Conservation (phyloP, 1,140 invertebrate genomes). For the Aphelinus certus region DNA sequence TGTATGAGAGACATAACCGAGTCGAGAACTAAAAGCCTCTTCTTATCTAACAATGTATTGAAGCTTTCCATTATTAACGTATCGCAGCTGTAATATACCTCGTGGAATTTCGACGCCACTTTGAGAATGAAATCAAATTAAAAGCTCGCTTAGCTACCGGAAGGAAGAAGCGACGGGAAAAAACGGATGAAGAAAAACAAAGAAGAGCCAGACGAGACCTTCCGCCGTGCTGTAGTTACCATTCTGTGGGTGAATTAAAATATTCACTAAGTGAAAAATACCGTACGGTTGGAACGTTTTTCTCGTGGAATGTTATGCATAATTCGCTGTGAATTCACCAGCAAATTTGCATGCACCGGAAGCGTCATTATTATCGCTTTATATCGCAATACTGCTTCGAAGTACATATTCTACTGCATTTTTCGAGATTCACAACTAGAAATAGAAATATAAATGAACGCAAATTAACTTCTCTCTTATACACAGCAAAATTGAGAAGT, state of each 20-base stretch:
- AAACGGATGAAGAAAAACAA: not conserved
- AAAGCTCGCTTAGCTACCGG: conserved; percentile 7
- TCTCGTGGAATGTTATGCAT: not conserved
- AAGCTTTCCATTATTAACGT: conserved; percentile 33
- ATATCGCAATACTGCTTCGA: too few relatives aligned
- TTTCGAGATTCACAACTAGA: too few relatives aligned
- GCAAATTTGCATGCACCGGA: too few relatives aligned
- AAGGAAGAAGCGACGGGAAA: not conserved
- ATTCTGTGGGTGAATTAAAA: conserved; percentile 11
- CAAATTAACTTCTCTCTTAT: too few relatives aligned
- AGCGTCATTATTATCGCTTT: too few relatives aligned
- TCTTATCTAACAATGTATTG: not conserved
- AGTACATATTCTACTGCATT: too few relatives aligned
- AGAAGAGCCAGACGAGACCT: not conserved
- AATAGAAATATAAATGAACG: too few relatives aligned
- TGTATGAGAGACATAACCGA: not conserved
- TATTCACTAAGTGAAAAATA: conserved; percentile 19
- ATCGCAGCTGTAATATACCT: not conserved
- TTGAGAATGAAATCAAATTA: conserved; percentile 30
- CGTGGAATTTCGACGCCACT: not conserved
- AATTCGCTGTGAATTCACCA: not conserved
- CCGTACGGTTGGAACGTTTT: not conserved
- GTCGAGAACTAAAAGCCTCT: not conserved
- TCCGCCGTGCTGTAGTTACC: not conserved
- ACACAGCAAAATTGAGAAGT: too few relatives aligned